These are phyloP conservation scores for Plebejus melissa DNA, from an alignment of 2,888 invertebrate species.

Conservation along the genomic window DNA sequence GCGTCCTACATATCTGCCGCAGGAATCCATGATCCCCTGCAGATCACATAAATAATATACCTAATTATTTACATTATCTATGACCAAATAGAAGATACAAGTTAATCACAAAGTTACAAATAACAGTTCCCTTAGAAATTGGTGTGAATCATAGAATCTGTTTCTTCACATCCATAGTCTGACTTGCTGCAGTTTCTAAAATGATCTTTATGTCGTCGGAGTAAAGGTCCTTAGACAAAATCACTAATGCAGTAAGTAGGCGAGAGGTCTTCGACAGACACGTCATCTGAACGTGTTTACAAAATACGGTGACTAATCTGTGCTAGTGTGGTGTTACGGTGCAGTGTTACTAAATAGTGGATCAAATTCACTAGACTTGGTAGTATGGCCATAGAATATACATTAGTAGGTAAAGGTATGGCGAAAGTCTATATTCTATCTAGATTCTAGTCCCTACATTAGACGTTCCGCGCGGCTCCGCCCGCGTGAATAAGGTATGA, in stretches of 20 bases:
- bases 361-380: not conserved
- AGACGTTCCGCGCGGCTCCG: too few species aligned
- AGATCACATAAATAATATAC: too few species aligned
- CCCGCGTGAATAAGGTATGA: too few species aligned
- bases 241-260: not conserved
- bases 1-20: too few species aligned
- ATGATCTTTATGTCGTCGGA: not conserved
- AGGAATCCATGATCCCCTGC: too few species aligned
- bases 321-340: not conserved
- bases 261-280: conserved; percentile 8
- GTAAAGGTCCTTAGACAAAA: not conserved
- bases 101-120: not conserved
- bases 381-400: not conserved
- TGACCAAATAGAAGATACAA: too few species aligned
- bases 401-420: too few species aligned
- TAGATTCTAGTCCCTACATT: not conserved
- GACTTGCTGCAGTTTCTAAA: not conserved
- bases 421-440: not conserved
- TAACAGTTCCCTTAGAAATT: not conserved
- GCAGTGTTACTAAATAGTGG: not conserved
- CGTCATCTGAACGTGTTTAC: conserved; percentile 19
- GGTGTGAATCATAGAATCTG: not conserved
- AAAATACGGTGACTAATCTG: conserved; percentile 20
- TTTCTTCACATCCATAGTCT: not conserved
- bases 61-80: too few species aligned